Base-by-base conservation (phyloP, 2,888 invertebrate species). In the Dasysyrphus albostriatus region DNA sequence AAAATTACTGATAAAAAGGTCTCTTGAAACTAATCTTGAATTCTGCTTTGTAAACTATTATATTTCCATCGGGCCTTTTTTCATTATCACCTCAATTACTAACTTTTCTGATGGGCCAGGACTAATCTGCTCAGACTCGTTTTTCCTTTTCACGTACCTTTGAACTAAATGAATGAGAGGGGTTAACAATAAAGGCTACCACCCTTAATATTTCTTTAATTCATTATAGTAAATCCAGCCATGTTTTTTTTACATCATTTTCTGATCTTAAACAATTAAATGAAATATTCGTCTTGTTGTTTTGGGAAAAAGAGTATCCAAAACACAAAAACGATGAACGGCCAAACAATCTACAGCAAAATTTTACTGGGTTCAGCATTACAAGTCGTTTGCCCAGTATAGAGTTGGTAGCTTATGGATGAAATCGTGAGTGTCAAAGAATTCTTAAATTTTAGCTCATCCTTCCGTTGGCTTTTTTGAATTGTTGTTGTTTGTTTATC, bases 271-370 rank as follows among this genome's bases (percentile, higher is more conserved):
- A 34, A 69, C 61, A 78, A 69, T 67, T 78, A 78, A 78, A 61
- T 83, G 34, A 72, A 83, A 47, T 83, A 83, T 79, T 80, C 79
- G 16, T 65, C 51, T 72, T 75, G 69, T 63, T 44, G 29, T 5
- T 14, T 12, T 9, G n/a, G 34, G 10, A 37, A 37, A 24, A 24
- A 14, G 24, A n/a, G 9, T 42, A 29, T 19, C 29, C 5, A 8
- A 34, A 10, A 29, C 32, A 63, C 14, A 7, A 34, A 63, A 24
- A 24, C 24, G 24, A 24, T 24, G 4, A 63, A 24, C 44, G 54
- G 37, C 70, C 8, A 19, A 63, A 72, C 49, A 59, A 47, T n/a
- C 10, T 32, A 29, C 37, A 12, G 19, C 32, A n/a, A 34, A 59
- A 47, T 75, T 75, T 56, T 49, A 61, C 8, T 44, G 24, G 24